Evolutionary conservation across 64 coral and sea anemone genomes (phyloP).

Genomic region (Porites lutea): DNA sequence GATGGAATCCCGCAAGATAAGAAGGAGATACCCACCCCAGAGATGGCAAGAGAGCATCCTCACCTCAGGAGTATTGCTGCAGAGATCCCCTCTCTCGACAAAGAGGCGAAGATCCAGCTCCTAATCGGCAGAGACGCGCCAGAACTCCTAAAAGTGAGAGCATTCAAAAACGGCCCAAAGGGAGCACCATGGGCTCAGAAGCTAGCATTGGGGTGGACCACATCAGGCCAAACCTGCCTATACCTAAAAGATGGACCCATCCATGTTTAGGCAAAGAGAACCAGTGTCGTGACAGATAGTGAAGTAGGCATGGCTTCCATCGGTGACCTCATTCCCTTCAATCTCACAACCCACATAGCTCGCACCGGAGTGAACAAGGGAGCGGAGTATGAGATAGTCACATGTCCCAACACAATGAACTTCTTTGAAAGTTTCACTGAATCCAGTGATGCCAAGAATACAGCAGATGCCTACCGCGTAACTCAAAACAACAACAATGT

Average conservation of each 20-base stretch:
- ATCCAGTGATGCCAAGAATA: neutral
- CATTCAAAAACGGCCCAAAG: too few relatives aligned
- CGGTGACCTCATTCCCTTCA: neutral
- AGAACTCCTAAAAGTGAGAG: neutral
- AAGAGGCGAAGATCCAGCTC: neutral
- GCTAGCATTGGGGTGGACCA: neutral
- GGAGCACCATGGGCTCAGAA: too few relatives aligned
- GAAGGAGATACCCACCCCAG: neutral
- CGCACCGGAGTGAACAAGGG: neutral
- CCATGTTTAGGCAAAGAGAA: neutral
- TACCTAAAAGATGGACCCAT: neutral
- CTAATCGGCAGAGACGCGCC: neutral
- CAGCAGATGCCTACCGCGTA: neutral
- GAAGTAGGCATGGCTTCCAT: constrained; percentile 34
- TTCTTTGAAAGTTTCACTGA: neutral
- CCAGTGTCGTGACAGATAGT: too few relatives aligned
- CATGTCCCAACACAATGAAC: constrained; percentile 9
- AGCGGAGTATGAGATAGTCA: neutral
- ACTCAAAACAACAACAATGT: constrained; percentile 13
- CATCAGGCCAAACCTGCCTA: neutral
- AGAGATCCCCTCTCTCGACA: neutral
- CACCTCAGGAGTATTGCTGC: neutral
- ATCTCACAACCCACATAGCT: neutral
- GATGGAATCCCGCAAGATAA: neutral
- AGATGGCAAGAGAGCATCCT: neutral